Evolutionary conservation across 1,140 invertebrate genomes (phyloP).

Genomic region (Ctenoplectra terminalis): DNA sequence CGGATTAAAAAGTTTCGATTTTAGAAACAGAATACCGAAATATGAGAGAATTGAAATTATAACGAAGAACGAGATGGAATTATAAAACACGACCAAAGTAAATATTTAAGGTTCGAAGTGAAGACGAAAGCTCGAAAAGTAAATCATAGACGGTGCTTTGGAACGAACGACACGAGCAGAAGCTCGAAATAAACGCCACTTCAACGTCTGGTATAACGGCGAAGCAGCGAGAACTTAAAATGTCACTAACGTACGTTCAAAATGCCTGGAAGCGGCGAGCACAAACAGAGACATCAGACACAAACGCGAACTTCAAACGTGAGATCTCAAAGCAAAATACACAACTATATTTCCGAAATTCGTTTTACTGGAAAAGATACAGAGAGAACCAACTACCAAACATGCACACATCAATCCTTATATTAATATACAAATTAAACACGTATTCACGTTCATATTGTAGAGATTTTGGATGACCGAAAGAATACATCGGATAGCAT

Average conservation of each 20-base stretch:
- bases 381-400: background rate
- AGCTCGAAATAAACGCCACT: conserved; percentile 4
- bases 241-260: background rate
- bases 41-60: no score
- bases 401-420: background rate
- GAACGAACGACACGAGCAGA: background rate
- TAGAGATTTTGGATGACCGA: no score
- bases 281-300: background rate
- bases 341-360: background rate
- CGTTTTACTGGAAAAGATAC: background rate
- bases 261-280: conserved; percentile 11
- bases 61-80: no score
- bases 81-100: no score
- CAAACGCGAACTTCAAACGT: background rate
- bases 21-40: no score
- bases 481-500: no score
- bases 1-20: no score
- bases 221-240: background rate
- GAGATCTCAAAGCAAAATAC: background rate
- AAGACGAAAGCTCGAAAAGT: background rate
- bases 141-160: background rate
- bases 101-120: background rate
- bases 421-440: background rate
- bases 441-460: no score
- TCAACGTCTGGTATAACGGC: background rate